Evolutionary conservation across 92 coral and sea anemone genomes (phyloP), one percentile per base, ranked within the genome.

Genomic region (Micromussa lordhowensis): DNA sequence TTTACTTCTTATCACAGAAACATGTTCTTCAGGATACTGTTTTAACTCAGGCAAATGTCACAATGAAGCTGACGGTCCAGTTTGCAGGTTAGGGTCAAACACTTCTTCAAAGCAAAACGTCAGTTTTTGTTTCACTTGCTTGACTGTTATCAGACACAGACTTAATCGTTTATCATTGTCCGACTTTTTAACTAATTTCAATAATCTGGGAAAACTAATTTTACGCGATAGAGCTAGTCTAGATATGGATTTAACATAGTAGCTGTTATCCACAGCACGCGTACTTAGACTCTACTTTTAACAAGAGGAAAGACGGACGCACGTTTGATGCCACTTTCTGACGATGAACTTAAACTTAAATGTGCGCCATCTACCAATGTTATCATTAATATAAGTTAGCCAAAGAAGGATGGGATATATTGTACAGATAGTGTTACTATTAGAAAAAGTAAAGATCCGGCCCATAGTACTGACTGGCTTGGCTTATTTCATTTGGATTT

Each of bases 11-110:
- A 32, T 49, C 8, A 61, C 74, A 95, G 98, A 91, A 82, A 83
- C 66, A n/a, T 95, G 98, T 68, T 88, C 96, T 9, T n/a, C 96
- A 26, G 77, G 92, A 32, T 93, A 82, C 64, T 95, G 98, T 71
- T 68, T 87, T 64, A 88, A 95, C 66, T 77, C 88, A 75, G 98
- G 98, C 12, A 44, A 78, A 22, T 95, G 98, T 86, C 77, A 48
- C 30, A 63, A 80, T 21, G 88, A 83, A 29, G 78, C 31, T 29
- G 44, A 81, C 8, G 94, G 96, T 24, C 93, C 96, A 49, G 80
- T 5, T 36, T 95, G 98, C 92, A 93, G 81, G 98, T 95, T 58
- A 73, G 95, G 26, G 68, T 26, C 28, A 61, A 61, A 61, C 5
- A 22, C 0, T 40, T 40, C 48, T 40, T 40, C 48, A 40, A 40